Base-by-base conservation (phyloP, 1,140 invertebrate genomes). In the Drosophila tristis region DNA sequence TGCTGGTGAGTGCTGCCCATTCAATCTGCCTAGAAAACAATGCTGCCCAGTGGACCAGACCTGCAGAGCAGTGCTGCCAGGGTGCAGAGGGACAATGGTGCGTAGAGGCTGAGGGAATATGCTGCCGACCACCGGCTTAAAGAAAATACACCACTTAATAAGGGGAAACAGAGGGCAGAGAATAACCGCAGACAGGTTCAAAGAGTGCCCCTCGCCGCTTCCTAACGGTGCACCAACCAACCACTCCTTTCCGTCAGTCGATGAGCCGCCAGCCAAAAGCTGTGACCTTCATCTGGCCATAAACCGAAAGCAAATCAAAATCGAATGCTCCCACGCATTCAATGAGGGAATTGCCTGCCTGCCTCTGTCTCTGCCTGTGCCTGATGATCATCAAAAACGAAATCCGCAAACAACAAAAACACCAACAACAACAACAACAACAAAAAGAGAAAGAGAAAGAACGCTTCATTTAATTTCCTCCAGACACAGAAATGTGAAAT, bases 381-480 rank as follows among this genome's bases (percentile, higher is more conserved):
- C 35, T 39, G 4, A 4, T 67, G 64, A 67, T 67, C 64, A 35
- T 45, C 43, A 53, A 44, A 48, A 51, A 54, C 0, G 3, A 7
- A 29, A 42, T 25, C 7, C 25, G 42, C 43, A 26, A 11, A 31
- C 23, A 44, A 66, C 5, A 3, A 43, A 25, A 23, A 57, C 23
- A 4, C 2, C 23, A 25, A 25, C 23, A 25, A 25, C 23, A 45
- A 31, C 56, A 31, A 62, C 29, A n/a, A n/a, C n/a, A n/a, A n/a
- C n/a, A n/a, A n/a, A n/a, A n/a, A n/a, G n/a, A 15, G 3, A 9
- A 7, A 31, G 26, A 51, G 60, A 72, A 54, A 59, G 66, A 84
- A 51, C 71, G 71, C 81, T 90, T 90, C 80, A 86, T 90, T 90
- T 73, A 90, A 90, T 90, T 90, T 90, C 87, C 87, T 86, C 45